Conservation (phyloP, 2,797 vertebrate genomes). For the Sternotherus odoratus region DNA sequence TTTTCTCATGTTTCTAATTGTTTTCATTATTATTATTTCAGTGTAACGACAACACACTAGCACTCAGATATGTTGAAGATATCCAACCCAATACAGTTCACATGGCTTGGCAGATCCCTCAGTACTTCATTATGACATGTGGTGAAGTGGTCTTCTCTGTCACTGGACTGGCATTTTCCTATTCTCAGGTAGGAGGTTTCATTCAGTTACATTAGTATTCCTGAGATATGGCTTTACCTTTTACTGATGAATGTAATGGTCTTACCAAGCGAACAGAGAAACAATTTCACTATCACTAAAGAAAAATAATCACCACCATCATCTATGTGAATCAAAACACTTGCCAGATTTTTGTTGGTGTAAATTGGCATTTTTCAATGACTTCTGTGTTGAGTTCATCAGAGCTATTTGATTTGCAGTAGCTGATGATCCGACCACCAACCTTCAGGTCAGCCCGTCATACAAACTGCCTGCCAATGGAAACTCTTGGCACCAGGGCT, state of each 20-base stretch:
- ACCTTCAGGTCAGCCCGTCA: background rate
- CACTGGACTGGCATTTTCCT: slow-evolving; percentile 95
- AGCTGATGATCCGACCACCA: background rate
- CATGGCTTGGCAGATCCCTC: slow-evolving; percentile 97
- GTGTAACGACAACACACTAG: rapidly evolving
- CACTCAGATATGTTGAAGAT: slow-evolving; percentile 76
- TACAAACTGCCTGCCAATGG: background rate
- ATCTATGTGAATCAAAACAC: background rate
- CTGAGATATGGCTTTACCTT: background rate
- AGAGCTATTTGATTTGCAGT: background rate
- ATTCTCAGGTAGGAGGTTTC: slow-evolving; percentile 90
- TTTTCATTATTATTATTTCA: slow-evolving; percentile 53
- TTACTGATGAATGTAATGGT: background rate
- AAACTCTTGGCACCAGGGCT: background rate
- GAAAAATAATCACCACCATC: background rate
- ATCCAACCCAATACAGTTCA: slow-evolving; percentile 88
- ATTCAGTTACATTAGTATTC: background rate
- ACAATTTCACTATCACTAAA: background rate
- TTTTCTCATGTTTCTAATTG: background rate
- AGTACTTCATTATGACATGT: slow-evolving; percentile 94
- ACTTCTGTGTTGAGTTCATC: background rate
- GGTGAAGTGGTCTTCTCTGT: slow-evolving; percentile 96
- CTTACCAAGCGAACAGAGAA: background rate
- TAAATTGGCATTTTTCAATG: background rate
- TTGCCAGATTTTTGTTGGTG: background rate